Conservation (phyloP, 2,888 invertebrate genomes). For the Drosophila neotestacea region DNA sequence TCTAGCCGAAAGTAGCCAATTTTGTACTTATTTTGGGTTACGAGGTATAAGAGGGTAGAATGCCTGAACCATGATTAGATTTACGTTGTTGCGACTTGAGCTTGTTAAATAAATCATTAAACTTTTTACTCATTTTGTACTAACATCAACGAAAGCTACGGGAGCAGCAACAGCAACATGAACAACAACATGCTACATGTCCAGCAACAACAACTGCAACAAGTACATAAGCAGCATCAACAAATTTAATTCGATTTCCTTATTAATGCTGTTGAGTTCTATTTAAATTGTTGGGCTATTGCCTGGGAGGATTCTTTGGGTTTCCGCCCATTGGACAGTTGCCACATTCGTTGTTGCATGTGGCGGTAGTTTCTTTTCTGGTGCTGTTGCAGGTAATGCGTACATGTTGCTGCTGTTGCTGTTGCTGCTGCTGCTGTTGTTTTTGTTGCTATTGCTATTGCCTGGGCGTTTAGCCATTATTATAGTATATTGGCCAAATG, state of each 20-base stretch:
- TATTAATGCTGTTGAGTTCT: slow-evolving; percentile 51
- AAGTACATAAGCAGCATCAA: slow-evolving; percentile 20
- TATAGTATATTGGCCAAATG: slow-evolving; percentile 69
- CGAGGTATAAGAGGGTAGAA: not conserved
- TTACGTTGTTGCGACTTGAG: slow-evolving; percentile 5
- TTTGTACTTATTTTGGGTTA: not conserved
- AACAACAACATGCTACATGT: slow-evolving; percentile 14
- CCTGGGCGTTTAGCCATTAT: slow-evolving; percentile 70
- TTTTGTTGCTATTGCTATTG: slow-evolving; percentile 21
- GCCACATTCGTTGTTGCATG: slow-evolving; percentile 38
- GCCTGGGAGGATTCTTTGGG: slow-evolving; percentile 39
- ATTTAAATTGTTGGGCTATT: slow-evolving; percentile 60
- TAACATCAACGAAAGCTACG: slow-evolving; percentile 1
- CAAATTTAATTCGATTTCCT: slow-evolving; percentile 58
- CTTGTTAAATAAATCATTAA: slow-evolving; percentile 25
- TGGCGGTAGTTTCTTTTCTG: slow-evolving; percentile 31
- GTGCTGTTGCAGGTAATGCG: slow-evolving; percentile 41
- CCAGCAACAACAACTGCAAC: slow-evolving; percentile 14
- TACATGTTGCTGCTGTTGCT: slow-evolving; percentile 22
- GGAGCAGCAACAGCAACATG: slow-evolving; percentile 11
- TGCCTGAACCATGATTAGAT: slow-evolving; percentile 5
- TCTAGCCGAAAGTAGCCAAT: not conserved
- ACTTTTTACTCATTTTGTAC: not conserved
- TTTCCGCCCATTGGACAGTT: slow-evolving; percentile 52
- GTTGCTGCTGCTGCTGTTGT: slow-evolving; percentile 8